Evolutionary conservation across 2,113 vertebrate genomes (phyloP).

Genomic region (Rousettus leschenaultii): DNA sequence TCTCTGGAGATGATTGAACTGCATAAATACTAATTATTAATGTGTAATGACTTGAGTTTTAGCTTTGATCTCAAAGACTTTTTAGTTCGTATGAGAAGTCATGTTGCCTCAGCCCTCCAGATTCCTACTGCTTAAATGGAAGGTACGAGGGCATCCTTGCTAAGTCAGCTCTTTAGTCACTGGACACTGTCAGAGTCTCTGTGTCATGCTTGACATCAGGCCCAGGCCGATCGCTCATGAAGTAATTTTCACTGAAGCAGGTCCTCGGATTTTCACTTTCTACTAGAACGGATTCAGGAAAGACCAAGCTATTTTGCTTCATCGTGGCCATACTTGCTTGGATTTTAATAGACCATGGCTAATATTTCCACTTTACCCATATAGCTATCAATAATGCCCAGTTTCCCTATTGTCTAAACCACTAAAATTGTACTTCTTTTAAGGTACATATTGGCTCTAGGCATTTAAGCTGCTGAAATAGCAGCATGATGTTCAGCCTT

Average conservation of each 20-base stretch:
- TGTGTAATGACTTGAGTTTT: too few relatives aligned
- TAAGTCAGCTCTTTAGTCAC: neutral
- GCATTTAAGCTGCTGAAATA: too few relatives aligned
- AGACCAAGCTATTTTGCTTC: neutral
- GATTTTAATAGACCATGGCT: neutral
- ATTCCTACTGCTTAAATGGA: neutral
- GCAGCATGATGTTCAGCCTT: too few relatives aligned
- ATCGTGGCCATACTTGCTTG: too few relatives aligned
- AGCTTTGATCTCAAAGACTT: neutral
- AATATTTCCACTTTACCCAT: too few relatives aligned
- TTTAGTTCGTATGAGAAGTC: neutral
- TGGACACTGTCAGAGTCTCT: neutral
- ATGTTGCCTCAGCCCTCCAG: neutral
- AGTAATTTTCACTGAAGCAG: neutral
- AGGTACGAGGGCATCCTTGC: neutral
- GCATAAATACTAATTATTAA: neutral
- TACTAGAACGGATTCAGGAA: neutral
- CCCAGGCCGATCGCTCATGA: neutral
- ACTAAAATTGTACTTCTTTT: too few relatives aligned
- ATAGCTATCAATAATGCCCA: too few relatives aligned
- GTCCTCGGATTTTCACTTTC: neutral
- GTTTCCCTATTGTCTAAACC: too few relatives aligned
- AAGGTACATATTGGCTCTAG: too few relatives aligned
- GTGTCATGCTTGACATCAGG: neutral
- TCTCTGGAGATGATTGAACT: neutral